Conservation (phyloP, 2,797 vertebrate species). For the Ctenopoma multispine region DNA sequence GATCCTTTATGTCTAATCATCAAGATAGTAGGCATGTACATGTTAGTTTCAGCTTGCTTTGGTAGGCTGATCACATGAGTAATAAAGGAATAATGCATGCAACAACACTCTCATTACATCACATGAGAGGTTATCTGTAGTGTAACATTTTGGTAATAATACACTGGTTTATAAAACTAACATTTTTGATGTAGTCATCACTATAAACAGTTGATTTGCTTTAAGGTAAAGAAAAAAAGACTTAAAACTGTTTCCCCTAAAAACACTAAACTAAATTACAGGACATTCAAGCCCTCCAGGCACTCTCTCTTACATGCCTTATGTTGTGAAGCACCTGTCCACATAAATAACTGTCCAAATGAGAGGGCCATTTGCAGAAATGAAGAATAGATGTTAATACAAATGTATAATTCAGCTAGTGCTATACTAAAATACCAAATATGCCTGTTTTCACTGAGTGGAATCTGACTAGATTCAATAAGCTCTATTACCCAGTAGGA, state of each 20-base stretch:
- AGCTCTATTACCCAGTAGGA: slow-evolving; percentile 1
- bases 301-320: slow-evolving; percentile 4
- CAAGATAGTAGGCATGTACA: background rate
- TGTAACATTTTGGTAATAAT: slow-evolving; percentile 1
- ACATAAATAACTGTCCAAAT: slow-evolving; percentile 36
- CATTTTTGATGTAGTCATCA: background rate
- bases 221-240: slow-evolving; percentile 4
- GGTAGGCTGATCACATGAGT: slow-evolving; percentile 1
- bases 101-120: slow-evolving; percentile 15
- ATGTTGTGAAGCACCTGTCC: slow-evolving; percentile 46
- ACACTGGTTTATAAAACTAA: background rate
- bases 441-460: slow-evolving; percentile 1
- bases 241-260: slow-evolving; percentile 6
- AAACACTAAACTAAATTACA: slow-evolving; percentile 3
- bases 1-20: background rate
- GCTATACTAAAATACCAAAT: slow-evolving; percentile 1
- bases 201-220: background rate
- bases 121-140: slow-evolving; percentile 13
- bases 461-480: background rate
- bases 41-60: background rate
- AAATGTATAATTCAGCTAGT: slow-evolving; percentile 1
- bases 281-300: slow-evolving; percentile 11
- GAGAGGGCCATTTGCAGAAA: slow-evolving; percentile 13
- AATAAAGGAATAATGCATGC: background rate
- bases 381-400: background rate